A percentile compares a stretch with the other conserved stretches of the same genome.
Evolutionary conservation across 92 coral and sea anemone species (phyloP).

Genomic region (Plumapathes pennacea): DNA sequence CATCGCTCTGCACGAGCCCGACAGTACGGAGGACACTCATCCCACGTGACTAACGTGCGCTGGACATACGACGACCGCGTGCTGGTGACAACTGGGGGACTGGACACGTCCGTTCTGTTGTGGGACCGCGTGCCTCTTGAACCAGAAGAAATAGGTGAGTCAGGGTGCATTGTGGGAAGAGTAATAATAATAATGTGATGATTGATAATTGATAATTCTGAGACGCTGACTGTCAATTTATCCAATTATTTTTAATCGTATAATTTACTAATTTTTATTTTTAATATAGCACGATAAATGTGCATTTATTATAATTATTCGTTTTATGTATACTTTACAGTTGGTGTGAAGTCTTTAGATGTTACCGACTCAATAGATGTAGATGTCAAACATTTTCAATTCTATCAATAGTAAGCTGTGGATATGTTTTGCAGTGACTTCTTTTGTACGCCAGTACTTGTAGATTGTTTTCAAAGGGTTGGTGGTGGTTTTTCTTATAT

Average conservation of each 20-base stretch:
- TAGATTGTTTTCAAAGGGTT: background rate
- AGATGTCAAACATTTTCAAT: no score
- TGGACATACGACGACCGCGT: conserved; percentile 95
- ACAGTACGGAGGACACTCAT: conserved; percentile 88
- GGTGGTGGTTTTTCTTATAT: background rate
- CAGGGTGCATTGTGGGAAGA: no score
- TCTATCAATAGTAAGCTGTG: no score
- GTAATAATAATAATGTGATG: background rate
- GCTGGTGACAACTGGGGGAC: conserved; percentile 94
- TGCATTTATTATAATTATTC: no score
- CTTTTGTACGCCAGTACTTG: background rate
- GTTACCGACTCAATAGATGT: no score
- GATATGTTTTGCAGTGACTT: no score
- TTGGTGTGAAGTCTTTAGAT: no score
- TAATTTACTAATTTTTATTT: no score
- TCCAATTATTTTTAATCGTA: no score
- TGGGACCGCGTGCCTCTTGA: conserved; percentile 84
- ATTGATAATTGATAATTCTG: background rate
- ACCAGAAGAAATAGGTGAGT: conserved; percentile 67
- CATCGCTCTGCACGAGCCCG: conserved; percentile 75
- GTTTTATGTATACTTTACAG: no score
- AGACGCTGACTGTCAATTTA: no score
- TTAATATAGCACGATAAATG: no score
- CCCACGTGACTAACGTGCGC: conserved; percentile 99
- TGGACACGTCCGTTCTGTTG: conserved; percentile 91